phyloP scores from a whole-genome alignment of 2,888 invertebrate genomes.

The Scelioninae gen. 2 region DNA sequence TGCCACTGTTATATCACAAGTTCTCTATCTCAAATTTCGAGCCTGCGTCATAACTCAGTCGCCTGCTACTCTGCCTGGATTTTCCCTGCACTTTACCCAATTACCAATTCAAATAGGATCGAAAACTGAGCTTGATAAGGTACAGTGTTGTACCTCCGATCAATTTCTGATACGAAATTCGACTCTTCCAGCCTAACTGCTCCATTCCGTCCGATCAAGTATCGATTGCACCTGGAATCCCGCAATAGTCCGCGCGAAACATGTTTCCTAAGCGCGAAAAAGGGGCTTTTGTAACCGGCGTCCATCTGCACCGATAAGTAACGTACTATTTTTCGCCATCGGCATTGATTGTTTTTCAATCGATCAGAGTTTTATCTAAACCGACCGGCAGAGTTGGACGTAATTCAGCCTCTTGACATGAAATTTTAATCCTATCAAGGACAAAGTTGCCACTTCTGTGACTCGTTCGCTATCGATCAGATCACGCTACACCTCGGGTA shows the following conservation, averaged over 20 bases:
- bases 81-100: conserved; percentile 28
- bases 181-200: conserved; percentile 41
- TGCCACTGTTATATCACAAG: conserved; percentile 1
- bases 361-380: not conserved
- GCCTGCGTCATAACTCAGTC: conserved; percentile 11
- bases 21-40: conserved; percentile 25
- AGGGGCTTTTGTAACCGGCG: no score
- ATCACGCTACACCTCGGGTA: conserved; percentile 29
- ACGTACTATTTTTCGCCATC: no score
- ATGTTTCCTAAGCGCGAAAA: no score
- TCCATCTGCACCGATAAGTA: no score
- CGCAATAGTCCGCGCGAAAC: no score
- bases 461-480: no score
- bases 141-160: conserved; percentile 13
- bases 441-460: conserved; percentile 37
- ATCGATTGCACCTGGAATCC: conserved; percentile 18
- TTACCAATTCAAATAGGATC: conserved; percentile 53
- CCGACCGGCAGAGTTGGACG: conserved; percentile 26
- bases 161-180: conserved; percentile 39
- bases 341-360: no score
- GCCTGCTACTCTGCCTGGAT: conserved; percentile 5
- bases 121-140: conserved; percentile 42
- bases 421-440: conserved; percentile 46
- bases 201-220: conserved; percentile 20
- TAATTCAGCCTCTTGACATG: conserved; percentile 30